phyloP scores from a whole-genome alignment of 2,113 vertebrate species.

The Chascanopsetta lugubris region DNA sequence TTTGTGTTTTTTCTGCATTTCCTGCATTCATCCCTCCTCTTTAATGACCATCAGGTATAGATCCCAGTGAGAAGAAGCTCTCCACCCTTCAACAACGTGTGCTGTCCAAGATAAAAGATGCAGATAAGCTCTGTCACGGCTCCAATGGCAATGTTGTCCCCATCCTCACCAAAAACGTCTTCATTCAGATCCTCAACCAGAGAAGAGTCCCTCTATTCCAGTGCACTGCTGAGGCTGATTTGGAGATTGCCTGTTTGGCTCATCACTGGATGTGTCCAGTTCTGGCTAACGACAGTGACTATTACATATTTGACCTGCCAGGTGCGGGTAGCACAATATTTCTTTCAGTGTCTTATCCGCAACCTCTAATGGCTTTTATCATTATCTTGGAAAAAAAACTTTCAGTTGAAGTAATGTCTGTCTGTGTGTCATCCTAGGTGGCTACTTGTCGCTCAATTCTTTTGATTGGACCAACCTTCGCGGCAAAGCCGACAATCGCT shows the following conservation, averaged over 20 bases:
- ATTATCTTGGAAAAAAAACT: background rate
- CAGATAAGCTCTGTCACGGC: slow-evolving; percentile 81
- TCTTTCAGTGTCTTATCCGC: background rate
- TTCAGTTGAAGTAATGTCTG: background rate
- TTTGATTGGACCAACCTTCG: slow-evolving; percentile 87
- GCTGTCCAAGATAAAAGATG: slow-evolving; percentile 84
- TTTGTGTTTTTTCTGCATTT: background rate
- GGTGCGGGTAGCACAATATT: slow-evolving; percentile 66
- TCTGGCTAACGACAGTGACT: slow-evolving; percentile 93
- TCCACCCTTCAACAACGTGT: slow-evolving; percentile 83
- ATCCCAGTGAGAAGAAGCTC: slow-evolving; percentile 89
- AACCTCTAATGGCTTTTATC: background rate
- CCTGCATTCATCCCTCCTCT: too few relatives aligned
- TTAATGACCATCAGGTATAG: slow-evolving; percentile 77
- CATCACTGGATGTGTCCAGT: slow-evolving; percentile 91
- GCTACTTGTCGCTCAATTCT: slow-evolving; percentile 86
- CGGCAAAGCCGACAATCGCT: slow-evolving; percentile 68
- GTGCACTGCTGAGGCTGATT: slow-evolving; percentile 91
- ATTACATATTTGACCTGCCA: slow-evolving; percentile 90
- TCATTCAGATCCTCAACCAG: slow-evolving; percentile 85
- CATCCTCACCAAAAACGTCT: slow-evolving; percentile 84
- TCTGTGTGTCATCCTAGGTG: slow-evolving; percentile 63
- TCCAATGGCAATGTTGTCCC: slow-evolving; percentile 83
- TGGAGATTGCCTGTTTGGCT: slow-evolving; percentile 90
- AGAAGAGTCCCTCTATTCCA: slow-evolving; percentile 86